Evolutionary conservation across 2,797 vertebrate species (phyloP).

Genomic region (Coendou prehensilis): DNA sequence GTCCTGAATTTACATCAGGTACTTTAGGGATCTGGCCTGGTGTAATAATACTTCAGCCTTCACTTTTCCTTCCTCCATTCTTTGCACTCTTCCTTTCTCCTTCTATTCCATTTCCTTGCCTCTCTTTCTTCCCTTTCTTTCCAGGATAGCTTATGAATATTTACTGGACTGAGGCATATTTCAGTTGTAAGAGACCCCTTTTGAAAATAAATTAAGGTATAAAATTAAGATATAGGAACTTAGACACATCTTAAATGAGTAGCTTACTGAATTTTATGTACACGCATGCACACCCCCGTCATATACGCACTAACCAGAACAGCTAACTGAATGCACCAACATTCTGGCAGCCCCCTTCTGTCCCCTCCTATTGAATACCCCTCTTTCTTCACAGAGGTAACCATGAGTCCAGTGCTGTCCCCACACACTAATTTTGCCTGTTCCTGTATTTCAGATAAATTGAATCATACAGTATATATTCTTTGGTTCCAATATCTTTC

Average conservation of each 20-base stretch:
- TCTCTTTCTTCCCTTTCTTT: not conserved
- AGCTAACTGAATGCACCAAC: not conserved
- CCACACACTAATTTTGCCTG: not conserved
- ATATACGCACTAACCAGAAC: not conserved
- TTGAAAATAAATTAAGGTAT: not conserved
- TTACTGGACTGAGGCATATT: not conserved
- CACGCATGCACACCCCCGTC: no score
- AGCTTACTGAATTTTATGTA: not conserved
- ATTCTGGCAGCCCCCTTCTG: not conserved
- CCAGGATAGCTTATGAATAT: not conserved
- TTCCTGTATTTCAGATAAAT: not conserved
- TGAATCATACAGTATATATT: not conserved
- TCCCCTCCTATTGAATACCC: not conserved
- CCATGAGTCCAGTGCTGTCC: not conserved
- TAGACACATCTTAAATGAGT: not conserved
- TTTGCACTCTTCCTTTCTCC: not conserved
- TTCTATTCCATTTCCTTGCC: not conserved
- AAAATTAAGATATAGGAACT: not conserved
- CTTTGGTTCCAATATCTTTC: not conserved
- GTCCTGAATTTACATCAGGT: not conserved
- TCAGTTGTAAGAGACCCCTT: not conserved
- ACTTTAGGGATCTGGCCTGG: not conserved
- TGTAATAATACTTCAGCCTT: not conserved
- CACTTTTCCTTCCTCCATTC: not conserved
- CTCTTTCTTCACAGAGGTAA: not conserved